Evolutionary conservation across 1,140 invertebrate genomes (phyloP).

Genomic region (Orussus abietinus): DNA sequence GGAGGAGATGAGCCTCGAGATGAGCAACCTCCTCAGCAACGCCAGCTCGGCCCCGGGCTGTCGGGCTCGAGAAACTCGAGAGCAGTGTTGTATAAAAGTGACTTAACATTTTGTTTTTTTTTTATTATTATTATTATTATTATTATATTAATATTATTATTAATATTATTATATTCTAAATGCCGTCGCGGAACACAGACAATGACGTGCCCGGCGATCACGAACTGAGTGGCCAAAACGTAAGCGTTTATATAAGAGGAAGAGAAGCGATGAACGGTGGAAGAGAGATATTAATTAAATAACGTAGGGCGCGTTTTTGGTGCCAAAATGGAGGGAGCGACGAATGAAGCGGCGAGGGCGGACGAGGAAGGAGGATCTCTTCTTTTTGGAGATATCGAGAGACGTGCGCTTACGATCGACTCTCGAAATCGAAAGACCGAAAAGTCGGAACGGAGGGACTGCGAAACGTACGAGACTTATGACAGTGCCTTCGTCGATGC

Average conservation of each 20-base stretch:
- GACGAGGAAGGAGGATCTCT: conserved; percentile 18
- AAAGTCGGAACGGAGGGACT: conserved; percentile 21
- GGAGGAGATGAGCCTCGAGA: conserved; percentile 64
- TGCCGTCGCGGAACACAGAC: conserved; percentile 46
- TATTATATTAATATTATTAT: too few species aligned
- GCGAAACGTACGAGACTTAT: conserved; percentile 41
- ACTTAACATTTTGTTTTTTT: conserved; percentile 47
- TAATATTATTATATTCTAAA: too few species aligned
- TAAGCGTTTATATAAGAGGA: conserved; percentile 48
- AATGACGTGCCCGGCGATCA: conserved; percentile 45
- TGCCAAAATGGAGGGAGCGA: conserved; percentile 43
- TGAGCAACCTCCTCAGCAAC: conserved; percentile 10
- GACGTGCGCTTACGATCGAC: too few species aligned
- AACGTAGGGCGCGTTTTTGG: conserved; percentile 38
- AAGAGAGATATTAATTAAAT: too few species aligned
- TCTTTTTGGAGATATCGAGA: too few species aligned
- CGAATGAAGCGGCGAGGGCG: conserved; percentile 19
- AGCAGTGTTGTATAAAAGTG: conserved; percentile 51
- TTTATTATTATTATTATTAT: too few species aligned
- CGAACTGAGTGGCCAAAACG: conserved; percentile 53
- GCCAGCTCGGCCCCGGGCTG: neutral
- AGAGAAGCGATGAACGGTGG: too few species aligned
- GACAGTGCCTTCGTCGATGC: conserved; percentile 50
- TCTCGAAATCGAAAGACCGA: conserved; percentile 18
- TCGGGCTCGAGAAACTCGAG: conserved; percentile 10